Evolutionary conservation across 2,113 vertebrate species (phyloP), one percentile per base, ranked within the genome.

Genomic region (Mormyrus lacerda): DNA sequence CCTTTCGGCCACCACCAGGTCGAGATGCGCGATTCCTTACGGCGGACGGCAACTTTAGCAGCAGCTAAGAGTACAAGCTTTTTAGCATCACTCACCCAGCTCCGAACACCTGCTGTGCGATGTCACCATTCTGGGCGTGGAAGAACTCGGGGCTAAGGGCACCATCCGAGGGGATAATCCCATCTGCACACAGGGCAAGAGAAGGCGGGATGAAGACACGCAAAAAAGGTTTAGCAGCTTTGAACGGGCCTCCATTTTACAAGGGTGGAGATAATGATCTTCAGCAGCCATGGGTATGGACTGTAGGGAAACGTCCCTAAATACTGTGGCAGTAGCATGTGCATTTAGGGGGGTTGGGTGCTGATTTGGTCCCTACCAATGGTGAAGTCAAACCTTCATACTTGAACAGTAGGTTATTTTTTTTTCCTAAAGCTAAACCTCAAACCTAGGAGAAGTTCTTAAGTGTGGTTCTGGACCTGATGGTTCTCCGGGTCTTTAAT

Each of bases 141-240:
- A 96, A 98, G 95, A 98, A 97, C 91, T 98, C 97, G 0, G 97
- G 97, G 92, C 97, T 99, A 92, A 97, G 94, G 0, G 96, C 96
- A 88, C 97, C 97, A 86, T 99, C 97, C 0, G 96, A 94, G 90
- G 96, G 95, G 88, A 98, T 97, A 44, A 99, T 94, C 88, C 98
- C 98, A 95, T 99, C 98, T 99, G 89, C 1, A 44, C 24, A 50
- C 17, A 65, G 17, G 50, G 91, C 3, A 39, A 17, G 73, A 45
- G 45, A 51, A 83, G 4, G 17, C 0, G 3, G 35, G 9, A 13
- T 53, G 27, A 55, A 50, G 85, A 35, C 48, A 6, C 35, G 19
- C 19, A 73, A 89, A 6, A 69, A 24, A n/a, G 55, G 55, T n/a
- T n/a, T 13, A 76, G 13, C 55, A 6, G 48, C 2, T 53, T 44